Evolutionary conservation across 2,888 invertebrate genomes (phyloP).

Genomic region (Linyphia triangularis): DNA sequence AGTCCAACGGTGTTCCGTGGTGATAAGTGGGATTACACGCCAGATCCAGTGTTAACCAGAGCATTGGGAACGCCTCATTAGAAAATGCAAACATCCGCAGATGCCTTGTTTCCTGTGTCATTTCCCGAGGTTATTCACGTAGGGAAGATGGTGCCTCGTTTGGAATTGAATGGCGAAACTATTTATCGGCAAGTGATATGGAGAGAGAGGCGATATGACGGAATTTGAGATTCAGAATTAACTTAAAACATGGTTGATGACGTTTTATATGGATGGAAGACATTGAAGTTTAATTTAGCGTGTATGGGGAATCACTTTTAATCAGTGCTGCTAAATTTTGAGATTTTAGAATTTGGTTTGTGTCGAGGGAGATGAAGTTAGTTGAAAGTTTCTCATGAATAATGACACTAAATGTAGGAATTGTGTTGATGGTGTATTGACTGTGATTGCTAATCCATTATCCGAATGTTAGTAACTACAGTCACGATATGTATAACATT

Average conservation of each 20-base stretch:
- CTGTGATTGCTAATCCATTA: too few species aligned
- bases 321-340: background rate
- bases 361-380: too few species aligned
- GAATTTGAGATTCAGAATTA: background rate
- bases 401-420: too few species aligned
- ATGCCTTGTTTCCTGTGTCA: constrained; percentile 33
- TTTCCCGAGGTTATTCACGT: constrained; percentile 8
- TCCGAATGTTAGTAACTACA: too few species aligned
- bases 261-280: background rate
- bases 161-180: constrained; percentile 38
- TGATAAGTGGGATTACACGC: constrained; percentile 51
- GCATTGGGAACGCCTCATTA: constrained; percentile 46
- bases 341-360: background rate
- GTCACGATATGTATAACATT: too few species aligned
- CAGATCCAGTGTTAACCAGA: constrained; percentile 15
- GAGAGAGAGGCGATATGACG: background rate
- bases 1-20: background rate
- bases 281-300: background rate
- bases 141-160: background rate
- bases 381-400: too few species aligned
- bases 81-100: constrained; percentile 60
- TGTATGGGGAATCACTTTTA: background rate
- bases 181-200: constrained; percentile 23
- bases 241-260: background rate
- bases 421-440: too few species aligned